Conservation (phyloP, 2,888 invertebrate genomes). For the Sphinx pinastri region DNA sequence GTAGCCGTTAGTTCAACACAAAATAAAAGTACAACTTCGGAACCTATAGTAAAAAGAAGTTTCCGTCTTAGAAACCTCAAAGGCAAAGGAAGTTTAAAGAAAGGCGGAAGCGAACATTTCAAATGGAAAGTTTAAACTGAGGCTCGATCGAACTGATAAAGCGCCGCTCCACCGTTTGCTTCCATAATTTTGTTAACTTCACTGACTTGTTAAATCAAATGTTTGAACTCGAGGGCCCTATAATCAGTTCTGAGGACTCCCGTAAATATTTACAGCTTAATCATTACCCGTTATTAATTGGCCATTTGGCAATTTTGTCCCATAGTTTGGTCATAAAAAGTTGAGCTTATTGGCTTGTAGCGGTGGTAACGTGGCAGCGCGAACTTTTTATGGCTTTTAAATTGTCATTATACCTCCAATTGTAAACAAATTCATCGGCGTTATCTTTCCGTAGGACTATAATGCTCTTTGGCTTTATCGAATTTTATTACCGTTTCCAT, state of each 20-base stretch:
- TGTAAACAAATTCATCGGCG: neutral
- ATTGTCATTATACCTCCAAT: slow-evolving; percentile 12
- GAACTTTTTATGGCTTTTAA: slow-evolving; percentile 14
- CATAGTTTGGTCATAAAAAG: slow-evolving; percentile 17
- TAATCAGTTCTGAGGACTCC: slow-evolving; percentile 37
- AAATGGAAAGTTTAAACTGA: slow-evolving; percentile 66
- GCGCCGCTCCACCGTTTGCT: slow-evolving; percentile 54
- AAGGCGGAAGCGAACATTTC: slow-evolving; percentile 65
- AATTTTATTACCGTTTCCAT: neutral
- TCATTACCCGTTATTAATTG: slow-evolving; percentile 16
- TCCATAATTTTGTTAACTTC: slow-evolving; percentile 56
- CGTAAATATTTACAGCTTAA: slow-evolving; percentile 26
- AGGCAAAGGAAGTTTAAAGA: slow-evolving; percentile 71
- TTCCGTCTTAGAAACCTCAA: slow-evolving; percentile 72
- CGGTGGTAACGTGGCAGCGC: neutral
- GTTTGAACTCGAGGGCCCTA: slow-evolving; percentile 33
- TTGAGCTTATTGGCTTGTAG: slow-evolving; percentile 9
- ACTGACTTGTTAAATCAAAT: slow-evolving; percentile 44
- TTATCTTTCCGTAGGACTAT: no score
- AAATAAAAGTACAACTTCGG: slow-evolving; percentile 56
- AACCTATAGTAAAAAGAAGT: slow-evolving; percentile 62
- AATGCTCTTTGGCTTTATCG: no score
- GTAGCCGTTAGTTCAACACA: slow-evolving; percentile 46
- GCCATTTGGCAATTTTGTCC: slow-evolving; percentile 4
- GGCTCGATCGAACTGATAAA: slow-evolving; percentile 61